A percentile compares a stretch with the other conserved stretches of the same genome.
Conservation (phyloP, 2,888 invertebrate species). For the Physocephala rufipes region DNA sequence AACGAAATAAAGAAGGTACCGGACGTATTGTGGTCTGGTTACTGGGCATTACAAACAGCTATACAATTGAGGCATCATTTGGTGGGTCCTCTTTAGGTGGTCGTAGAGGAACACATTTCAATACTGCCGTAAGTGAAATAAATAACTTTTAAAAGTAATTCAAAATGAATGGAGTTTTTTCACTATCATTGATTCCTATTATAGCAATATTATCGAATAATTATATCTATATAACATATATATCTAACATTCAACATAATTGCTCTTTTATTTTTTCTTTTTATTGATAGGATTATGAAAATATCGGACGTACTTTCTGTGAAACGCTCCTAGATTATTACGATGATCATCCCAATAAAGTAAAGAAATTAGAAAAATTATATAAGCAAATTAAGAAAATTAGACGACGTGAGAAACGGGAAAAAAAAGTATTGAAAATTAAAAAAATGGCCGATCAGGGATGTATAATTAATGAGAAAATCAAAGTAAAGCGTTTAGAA, state of each 20-base stretch:
- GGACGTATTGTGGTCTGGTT: slow-evolving; percentile 95
- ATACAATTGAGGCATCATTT: slow-evolving; percentile 95
- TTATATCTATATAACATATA: too few relatives aligned
- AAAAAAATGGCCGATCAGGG: slow-evolving; percentile 66
- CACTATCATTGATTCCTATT: background rate
- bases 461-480: slow-evolving; percentile 64
- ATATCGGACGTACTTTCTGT: slow-evolving; percentile 89
- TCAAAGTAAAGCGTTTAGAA: slow-evolving; percentile 59
- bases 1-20: slow-evolving; percentile 93
- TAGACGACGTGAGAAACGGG: slow-evolving; percentile 65
- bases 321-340: slow-evolving; percentile 92
- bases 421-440: slow-evolving; percentile 65
- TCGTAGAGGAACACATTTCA: slow-evolving; percentile 85
- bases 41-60: slow-evolving; percentile 93
- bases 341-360: slow-evolving; percentile 85
- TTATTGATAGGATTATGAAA: slow-evolving; percentile 73
- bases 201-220: background rate
- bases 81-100: slow-evolving; percentile 88
- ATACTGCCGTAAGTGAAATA: slow-evolving; percentile 66
- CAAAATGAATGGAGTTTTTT: too few relatives aligned
- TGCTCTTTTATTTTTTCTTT: slow-evolving; percentile 27
- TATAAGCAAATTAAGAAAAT: slow-evolving; percentile 64
- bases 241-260: too few relatives aligned
- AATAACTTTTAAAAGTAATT: too few relatives aligned
- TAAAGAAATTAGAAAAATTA: slow-evolving; percentile 65